Conservation (phyloP, 2,113 vertebrate species). For the Gallinago jamesoni region DNA sequence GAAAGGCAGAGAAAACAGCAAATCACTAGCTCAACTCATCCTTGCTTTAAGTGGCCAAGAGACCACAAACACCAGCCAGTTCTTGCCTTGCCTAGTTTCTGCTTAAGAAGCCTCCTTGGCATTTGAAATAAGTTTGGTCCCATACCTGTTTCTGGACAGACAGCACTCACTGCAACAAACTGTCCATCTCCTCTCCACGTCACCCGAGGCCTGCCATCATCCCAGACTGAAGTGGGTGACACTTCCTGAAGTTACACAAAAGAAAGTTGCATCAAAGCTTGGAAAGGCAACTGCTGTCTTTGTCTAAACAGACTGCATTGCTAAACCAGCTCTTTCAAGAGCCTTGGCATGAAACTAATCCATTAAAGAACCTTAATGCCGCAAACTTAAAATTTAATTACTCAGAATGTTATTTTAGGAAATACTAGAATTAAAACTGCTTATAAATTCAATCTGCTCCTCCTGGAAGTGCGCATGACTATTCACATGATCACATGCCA, state of each 20-base stretch:
- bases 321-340: neutral
- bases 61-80: neutral
- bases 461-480: neutral
- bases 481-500: neutral
- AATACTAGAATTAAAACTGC: neutral
- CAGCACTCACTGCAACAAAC: slow-evolving; percentile 88
- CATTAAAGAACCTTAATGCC: neutral
- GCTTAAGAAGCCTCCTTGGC: neutral
- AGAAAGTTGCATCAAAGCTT: neutral
- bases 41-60: neutral
- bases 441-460: neutral
- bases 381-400: neutral
- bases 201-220: slow-evolving; percentile 82
- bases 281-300: neutral
- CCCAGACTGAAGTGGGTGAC: slow-evolving; percentile 82
- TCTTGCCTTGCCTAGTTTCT: neutral
- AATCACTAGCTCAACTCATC: neutral
- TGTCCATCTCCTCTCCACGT: slow-evolving; percentile 96
- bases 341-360: neutral
- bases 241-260: slow-evolving; percentile 74
- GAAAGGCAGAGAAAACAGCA: neutral
- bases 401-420: neutral
- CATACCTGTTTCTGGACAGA: slow-evolving; percentile 87
- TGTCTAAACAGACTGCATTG: neutral
- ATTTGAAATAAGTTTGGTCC: neutral